phyloP scores from a whole-genome alignment of 1,140 invertebrate genomes.

The Prorops nasuta region DNA sequence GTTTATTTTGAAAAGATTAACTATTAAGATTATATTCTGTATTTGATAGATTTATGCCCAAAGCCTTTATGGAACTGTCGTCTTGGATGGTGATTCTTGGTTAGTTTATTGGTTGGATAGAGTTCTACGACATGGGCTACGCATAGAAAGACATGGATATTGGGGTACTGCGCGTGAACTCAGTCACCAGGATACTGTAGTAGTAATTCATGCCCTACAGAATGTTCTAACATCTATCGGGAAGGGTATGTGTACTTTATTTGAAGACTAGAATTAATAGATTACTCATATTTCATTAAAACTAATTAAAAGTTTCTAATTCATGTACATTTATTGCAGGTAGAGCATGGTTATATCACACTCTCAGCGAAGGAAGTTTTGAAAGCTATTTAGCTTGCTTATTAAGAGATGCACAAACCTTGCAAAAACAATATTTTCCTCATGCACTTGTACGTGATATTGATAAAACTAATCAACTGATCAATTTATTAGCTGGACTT shows the following conservation, averaged over 20 bases:
- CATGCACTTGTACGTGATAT: conserved; percentile 54
- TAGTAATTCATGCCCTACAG: conserved; percentile 52
- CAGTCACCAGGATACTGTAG: conserved; percentile 57
- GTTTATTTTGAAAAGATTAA: no score
- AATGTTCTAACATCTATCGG: conserved; percentile 54
- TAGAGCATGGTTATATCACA: conserved; percentile 56
- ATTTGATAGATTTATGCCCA: conserved; percentile 47
- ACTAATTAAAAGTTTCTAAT: conserved; percentile 4
- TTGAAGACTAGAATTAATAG: neutral
- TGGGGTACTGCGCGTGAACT: conserved; percentile 60
- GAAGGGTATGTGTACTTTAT: conserved; percentile 42
- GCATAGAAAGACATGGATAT: conserved; percentile 56
- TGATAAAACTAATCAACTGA: conserved; percentile 53
- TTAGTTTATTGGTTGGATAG: conserved; percentile 55
- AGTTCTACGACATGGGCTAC: conserved; percentile 52
- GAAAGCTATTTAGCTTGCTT: conserved; percentile 56
- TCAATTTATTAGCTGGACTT: conserved; percentile 55
- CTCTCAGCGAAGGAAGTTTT: conserved; percentile 55
- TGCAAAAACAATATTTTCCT: conserved; percentile 53
- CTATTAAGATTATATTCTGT: neutral
- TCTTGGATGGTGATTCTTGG: conserved; percentile 54
- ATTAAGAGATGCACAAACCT: conserved; percentile 41
- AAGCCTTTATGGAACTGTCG: conserved; percentile 52
- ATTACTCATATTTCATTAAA: neutral
- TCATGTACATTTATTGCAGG: conserved; percentile 36